phyloP scores from a whole-genome alignment of 2,888 invertebrate species.

The Cantharis rufa region DNA sequence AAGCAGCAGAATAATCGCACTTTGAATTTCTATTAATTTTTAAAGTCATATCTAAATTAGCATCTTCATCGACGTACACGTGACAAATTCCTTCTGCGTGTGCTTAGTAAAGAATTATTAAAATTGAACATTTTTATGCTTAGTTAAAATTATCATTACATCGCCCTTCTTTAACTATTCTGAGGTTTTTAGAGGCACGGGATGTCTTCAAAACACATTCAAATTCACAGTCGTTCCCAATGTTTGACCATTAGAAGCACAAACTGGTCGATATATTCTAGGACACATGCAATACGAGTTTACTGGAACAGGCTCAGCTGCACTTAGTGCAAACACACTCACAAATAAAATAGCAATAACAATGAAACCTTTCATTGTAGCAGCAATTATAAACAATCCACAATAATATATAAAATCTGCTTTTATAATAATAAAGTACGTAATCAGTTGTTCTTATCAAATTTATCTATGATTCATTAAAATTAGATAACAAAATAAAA shows the following conservation, averaged over 20 bases:
- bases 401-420: neutral
- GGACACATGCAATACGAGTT: constrained; percentile 51
- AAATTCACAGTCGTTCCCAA: constrained; percentile 56
- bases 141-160: constrained; percentile 41
- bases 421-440: neutral
- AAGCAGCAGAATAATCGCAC: too few species aligned
- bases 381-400: neutral
- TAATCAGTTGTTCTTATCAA: neutral
- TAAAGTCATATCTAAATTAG: too few species aligned
- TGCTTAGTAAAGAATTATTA: too few species aligned
- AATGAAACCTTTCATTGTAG: constrained; percentile 3
- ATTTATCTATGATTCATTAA: neutral
- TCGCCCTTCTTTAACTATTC: constrained; percentile 48
- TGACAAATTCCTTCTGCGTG: too few species aligned
- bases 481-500: neutral
- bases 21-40: too few species aligned
- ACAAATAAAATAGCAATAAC: neutral
- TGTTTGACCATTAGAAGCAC: constrained; percentile 52
- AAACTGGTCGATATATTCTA: constrained; percentile 55
- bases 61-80: too few species aligned
- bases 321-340: constrained; percentile 2
- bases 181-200: constrained; percentile 35
- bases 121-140: neutral
- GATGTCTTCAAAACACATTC: constrained; percentile 46
- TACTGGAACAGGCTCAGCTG: neutral